Evolutionary conservation across 2,113 vertebrate genomes (phyloP).

Genomic region (Lipotes vexillifer): DNA sequence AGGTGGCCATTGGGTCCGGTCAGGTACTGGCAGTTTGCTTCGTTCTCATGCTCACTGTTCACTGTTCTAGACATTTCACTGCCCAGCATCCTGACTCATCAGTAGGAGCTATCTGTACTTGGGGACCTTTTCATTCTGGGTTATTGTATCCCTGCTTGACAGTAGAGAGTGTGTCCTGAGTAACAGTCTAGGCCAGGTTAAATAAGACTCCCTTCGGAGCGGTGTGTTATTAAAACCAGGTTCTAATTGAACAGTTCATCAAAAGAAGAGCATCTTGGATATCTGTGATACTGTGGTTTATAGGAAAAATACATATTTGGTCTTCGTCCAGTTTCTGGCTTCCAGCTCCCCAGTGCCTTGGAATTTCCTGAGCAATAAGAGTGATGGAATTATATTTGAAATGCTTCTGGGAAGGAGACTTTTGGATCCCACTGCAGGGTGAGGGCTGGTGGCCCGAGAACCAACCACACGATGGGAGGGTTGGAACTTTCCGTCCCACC

Average conservation of each 20-base stretch:
- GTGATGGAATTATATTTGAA: not conserved
- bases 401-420: not conserved
- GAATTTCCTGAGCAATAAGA: not conserved
- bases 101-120: no score
- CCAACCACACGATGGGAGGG: not conserved
- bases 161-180: not conserved
- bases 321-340: not conserved
- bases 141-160: fast-evolving
- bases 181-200: fast-evolving
- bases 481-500: not conserved
- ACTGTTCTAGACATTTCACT: not conserved
- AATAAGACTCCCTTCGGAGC: fast-evolving
- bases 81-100: not conserved
- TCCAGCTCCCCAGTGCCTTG: not conserved
- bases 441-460: no score
- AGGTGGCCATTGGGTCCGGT: not conserved
- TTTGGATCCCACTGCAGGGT: not conserved
- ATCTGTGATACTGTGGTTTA: not conserved
- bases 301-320: not conserved
- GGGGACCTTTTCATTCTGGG: not conserved
- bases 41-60: fast-evolving
- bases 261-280: not conserved
- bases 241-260: not conserved
- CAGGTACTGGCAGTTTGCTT: fast-evolving
- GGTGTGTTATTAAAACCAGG: fast-evolving